phyloP scores from a whole-genome alignment of 2,113 vertebrate species.

The Athene cunicularia region DNA sequence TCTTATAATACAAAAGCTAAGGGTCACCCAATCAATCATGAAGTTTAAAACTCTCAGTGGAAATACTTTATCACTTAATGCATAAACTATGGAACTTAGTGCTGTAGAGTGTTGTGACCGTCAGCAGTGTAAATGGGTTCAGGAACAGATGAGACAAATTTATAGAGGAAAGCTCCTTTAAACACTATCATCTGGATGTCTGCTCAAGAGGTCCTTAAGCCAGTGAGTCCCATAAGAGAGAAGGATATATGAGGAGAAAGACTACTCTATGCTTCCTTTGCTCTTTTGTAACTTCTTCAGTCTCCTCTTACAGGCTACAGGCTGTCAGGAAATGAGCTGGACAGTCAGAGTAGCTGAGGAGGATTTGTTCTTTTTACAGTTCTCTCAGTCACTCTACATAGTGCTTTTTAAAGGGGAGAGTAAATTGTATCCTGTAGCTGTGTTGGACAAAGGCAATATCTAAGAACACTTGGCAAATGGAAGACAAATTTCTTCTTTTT shows the following conservation, averaged over 20 bases:
- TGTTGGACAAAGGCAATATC: not conserved
- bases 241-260: not conserved
- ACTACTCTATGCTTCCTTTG: not conserved
- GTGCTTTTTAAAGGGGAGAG: not conserved
- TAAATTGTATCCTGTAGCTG: not conserved
- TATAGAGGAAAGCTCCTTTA: not conserved
- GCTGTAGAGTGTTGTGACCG: not conserved
- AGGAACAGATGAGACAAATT: not conserved
- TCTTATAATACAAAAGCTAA: not conserved
- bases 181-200: not conserved
- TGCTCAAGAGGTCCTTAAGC: not conserved
- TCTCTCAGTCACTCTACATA: not conserved
- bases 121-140: constrained; percentile 6
- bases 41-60: not conserved
- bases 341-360: not conserved
- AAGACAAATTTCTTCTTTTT: not conserved
- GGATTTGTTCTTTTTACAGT: not conserved
- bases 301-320: not conserved
- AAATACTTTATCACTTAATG: not conserved
- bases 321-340: not conserved
- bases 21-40: not conserved
- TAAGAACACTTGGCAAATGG: not conserved
- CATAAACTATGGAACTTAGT: not conserved
- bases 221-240: not conserved
- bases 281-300: not conserved